Percentiles rank a stretch among this genome's conserved stretches.
Conservation (phyloP, 2,797 vertebrate genomes). For the Tragelaphus oryx region DNA sequence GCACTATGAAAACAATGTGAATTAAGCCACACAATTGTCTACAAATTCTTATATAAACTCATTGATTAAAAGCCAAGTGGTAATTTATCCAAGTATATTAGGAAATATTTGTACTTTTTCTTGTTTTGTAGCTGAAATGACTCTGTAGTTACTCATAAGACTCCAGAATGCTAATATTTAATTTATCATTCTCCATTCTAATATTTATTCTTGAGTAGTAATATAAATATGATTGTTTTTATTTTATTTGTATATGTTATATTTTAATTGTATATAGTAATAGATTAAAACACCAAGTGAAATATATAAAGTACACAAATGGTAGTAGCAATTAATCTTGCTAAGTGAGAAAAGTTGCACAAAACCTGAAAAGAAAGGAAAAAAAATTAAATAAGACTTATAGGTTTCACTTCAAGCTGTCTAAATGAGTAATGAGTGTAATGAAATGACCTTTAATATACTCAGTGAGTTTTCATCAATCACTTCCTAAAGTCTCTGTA, state of each 20-base stretch:
- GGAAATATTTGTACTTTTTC: not conserved
- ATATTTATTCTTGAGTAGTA: not conserved
- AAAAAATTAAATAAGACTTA: not conserved
- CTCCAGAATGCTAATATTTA: not conserved
- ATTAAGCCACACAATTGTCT: slow-evolving; percentile 28
- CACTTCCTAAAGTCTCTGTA: slow-evolving; percentile 16
- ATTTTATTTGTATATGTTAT: slow-evolving; percentile 3
- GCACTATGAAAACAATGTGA: not conserved
- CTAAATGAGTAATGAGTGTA: slow-evolving; percentile 44
- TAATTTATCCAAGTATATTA: not conserved
- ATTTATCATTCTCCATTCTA: not conserved
- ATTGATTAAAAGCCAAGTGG: slow-evolving; percentile 22
- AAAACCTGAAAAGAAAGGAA: not conserved
- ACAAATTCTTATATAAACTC: not conserved
- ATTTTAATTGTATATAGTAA: slow-evolving; percentile 6
- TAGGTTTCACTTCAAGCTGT: slow-evolving; percentile 47
- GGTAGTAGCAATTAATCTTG: not conserved
- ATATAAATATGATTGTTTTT: not conserved
- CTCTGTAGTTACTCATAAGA: slow-evolving; percentile 12
- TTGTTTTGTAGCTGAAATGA: slow-evolving; percentile 41
- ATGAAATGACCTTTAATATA: slow-evolving; percentile 42
- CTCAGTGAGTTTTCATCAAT: slow-evolving; percentile 46
- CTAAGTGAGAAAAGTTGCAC: not conserved
- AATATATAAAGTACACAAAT: not conserved
- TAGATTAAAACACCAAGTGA: not conserved